Conservation (phyloP, 2,797 vertebrate species). For the Channa striata region DNA sequence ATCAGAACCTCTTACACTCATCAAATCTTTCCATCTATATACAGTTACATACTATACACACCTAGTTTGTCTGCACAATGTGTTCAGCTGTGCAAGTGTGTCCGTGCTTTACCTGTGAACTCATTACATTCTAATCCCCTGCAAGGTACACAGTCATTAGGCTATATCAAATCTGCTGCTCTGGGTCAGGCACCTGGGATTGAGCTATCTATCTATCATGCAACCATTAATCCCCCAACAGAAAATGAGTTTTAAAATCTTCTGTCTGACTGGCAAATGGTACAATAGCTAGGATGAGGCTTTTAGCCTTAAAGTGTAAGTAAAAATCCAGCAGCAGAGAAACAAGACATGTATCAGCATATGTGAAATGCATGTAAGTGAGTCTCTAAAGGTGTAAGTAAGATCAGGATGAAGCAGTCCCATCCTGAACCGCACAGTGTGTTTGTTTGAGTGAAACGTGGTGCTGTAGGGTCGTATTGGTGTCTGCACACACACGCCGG, state of each 20-base stretch:
- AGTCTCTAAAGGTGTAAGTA: conserved; percentile 43
- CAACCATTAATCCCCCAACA: conserved; percentile 72
- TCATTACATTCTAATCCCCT: conserved; percentile 76
- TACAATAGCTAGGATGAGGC: conserved; percentile 37
- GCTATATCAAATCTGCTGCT: conserved; percentile 69
- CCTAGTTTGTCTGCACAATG: conserved; percentile 63
- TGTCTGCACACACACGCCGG: conserved; percentile 45
- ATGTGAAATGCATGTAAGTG: conserved; percentile 40
- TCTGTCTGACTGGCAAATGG: conserved; percentile 44
- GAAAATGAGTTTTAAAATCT: conserved; percentile 62
- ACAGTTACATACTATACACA: conserved; percentile 78
- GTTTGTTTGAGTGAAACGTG: conserved; percentile 42
- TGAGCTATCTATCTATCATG: conserved; percentile 73
- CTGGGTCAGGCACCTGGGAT: conserved; percentile 62
- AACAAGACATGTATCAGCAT: conserved; percentile 33
- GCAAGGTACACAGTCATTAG: conserved; percentile 70
- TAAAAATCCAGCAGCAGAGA: conserved; percentile 58
- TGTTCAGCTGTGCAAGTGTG: conserved; percentile 58
- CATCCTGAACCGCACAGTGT: conserved; percentile 35
- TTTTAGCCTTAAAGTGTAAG: conserved; percentile 43
- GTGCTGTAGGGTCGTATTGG: conserved; percentile 27
- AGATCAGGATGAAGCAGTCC: conserved; percentile 47
- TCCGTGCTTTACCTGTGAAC: conserved; percentile 67
- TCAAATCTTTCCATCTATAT: conserved; percentile 71
- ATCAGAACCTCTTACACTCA: conserved; percentile 57